Evolutionary conservation across 2,888 invertebrate genomes (phyloP), one percentile per base, ranked within the genome.

Genomic region (Harmothoe impar): DNA sequence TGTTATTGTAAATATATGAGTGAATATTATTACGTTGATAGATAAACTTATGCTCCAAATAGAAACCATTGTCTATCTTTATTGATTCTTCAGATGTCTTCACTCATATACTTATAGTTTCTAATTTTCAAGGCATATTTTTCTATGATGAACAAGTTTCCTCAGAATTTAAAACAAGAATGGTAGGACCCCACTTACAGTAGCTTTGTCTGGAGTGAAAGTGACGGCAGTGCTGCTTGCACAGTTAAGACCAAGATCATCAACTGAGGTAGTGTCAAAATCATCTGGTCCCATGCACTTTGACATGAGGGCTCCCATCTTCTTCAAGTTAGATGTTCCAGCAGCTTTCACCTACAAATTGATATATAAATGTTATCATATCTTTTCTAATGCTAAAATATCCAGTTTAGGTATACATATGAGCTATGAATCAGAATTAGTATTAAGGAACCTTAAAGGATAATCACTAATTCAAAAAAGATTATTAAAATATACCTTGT

Each of bases 131-230:
- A n/a, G n/a, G n/a, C n/a, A n/a, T n/a, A n/a, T n/a, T n/a, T n/a
- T n/a, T n/a, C n/a, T n/a, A n/a, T n/a, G n/a, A n/a, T n/a, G n/a
- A n/a, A n/a, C n/a, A n/a, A n/a, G n/a, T n/a, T n/a, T n/a, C n/a
- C n/a, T n/a, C n/a, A n/a, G n/a, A n/a, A n/a, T n/a, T n/a, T n/a
- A n/a, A n/a, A n/a, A n/a, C n/a, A n/a, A n/a, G n/a, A n/a, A n/a
- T n/a, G n/a, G n/a, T n/a, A n/a, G n/a, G n/a, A n/a, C n/a, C 43
- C 43, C 5, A n/a, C 84, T 84, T 84, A 84, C 84, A 1, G 25
- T 84, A 7, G 84, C 35, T 23, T 35, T 33, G 84, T 84, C 84
- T 23, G 84, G 84, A 20, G 35, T 84, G 43, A 84, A 84, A 10
- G 5, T 35, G 29, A 35, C 33, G 33, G 84, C 84, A 51, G 84